phyloP scores from a whole-genome alignment of 2,888 invertebrate species.

The Crossocerus cetratus region DNA sequence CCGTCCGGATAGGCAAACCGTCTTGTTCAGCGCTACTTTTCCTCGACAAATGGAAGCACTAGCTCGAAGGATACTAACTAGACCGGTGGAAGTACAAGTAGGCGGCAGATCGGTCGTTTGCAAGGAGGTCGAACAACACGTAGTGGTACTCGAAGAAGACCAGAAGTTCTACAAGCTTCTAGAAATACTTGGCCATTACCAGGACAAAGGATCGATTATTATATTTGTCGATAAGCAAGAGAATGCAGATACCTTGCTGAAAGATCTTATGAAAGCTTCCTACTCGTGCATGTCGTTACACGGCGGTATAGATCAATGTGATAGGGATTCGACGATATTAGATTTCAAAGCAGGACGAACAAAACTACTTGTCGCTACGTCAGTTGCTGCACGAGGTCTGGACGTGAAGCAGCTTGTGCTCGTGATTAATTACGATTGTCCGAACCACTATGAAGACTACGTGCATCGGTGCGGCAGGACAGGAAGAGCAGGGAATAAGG shows the following conservation, averaged over 20 bases:
- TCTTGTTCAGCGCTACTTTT: conserved; percentile 99
- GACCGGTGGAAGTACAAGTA: conserved; percentile 98
- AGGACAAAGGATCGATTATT: conserved; percentile 94
- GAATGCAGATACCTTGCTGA: conserved; percentile 94
- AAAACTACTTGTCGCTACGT: conserved; percentile 96
- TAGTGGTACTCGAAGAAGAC: conserved; percentile 95
- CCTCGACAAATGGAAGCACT: conserved; percentile 99
- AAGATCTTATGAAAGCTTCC: conserved; percentile 96
- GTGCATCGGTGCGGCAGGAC: conserved; percentile 97
- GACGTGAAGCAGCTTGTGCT: conserved; percentile 98
- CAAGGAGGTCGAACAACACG: conserved; percentile 97
- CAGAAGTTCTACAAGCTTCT: conserved; percentile 98
- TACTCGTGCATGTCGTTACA: conserved; percentile 98
- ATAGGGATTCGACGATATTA: conserved; percentile 97
- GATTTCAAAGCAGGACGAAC: conserved; percentile 98
- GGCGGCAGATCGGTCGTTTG: conserved; percentile 98
- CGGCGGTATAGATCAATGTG: conserved; percentile 99
- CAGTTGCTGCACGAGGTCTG: conserved; percentile 98
- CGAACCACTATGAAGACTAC: conserved; percentile 99
- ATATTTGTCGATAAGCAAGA: conserved; percentile 99
- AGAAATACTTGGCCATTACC: conserved; percentile 97
- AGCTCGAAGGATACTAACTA: conserved; percentile 93
- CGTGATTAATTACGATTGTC: conserved; percentile 99
- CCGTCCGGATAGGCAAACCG: conserved; percentile 97
- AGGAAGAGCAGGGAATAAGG: conserved; percentile 96